Percentiles rank a stretch among this genome's conserved stretches.
phyloP scores from a whole-genome alignment of 2,113 vertebrate genomes.

The Ursus arctos region DNA sequence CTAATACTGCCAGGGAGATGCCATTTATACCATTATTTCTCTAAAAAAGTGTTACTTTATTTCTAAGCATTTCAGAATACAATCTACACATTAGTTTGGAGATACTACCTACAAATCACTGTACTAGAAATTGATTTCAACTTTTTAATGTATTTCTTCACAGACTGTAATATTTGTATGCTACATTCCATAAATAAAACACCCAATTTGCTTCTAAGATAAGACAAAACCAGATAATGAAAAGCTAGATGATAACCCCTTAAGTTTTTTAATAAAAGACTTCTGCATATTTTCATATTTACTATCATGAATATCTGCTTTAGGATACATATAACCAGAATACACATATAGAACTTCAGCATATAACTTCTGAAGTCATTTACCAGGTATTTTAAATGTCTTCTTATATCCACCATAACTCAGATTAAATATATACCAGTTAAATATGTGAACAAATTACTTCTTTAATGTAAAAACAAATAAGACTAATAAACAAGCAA shows the following conservation, averaged over 20 bases:
- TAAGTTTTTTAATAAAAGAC: not conserved
- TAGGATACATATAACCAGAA: not conserved
- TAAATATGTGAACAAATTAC: conserved; percentile 21
- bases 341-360: not conserved
- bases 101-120: not conserved
- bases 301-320: not conserved
- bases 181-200: not conserved
- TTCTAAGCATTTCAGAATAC: conserved; percentile 14
- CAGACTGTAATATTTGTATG: not conserved
- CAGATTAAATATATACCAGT: not conserved
- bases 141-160: conserved; percentile 19
- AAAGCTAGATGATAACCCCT: not conserved
- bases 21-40: not conserved
- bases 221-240: not conserved
- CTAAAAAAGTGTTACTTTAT: not conserved
- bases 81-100: conserved; percentile 1
- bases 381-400: conserved; percentile 5
- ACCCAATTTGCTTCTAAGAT: not conserved
- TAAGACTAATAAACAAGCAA: conserved; percentile 3
- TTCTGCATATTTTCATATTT: not conserved
- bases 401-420: not conserved
- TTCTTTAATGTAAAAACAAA: not conserved
- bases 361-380: not conserved
- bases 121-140: not conserved
- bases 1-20: not conserved